Evolutionary conservation across 2,113 vertebrate species (phyloP).

Genomic region (Nerophis ophidion): DNA sequence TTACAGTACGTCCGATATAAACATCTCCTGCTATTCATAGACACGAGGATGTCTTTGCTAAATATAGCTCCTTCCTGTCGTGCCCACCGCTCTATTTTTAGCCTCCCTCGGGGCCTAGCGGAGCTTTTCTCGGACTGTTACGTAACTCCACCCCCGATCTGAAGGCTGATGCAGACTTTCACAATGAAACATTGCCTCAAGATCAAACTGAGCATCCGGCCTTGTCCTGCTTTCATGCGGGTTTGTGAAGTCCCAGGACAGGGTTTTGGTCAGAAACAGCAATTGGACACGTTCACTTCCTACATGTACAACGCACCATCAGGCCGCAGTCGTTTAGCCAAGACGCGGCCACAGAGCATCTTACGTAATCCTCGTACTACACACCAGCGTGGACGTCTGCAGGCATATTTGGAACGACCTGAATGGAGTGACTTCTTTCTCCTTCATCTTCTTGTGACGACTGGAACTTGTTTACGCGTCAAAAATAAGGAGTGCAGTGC

Average conservation of each 20-base stretch:
- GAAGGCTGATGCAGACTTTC: slow-evolving; percentile 14
- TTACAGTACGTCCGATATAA: slow-evolving; percentile 17
- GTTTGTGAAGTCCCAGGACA: too few relatives aligned
- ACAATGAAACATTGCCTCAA: slow-evolving; percentile 16
- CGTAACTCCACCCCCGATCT: slow-evolving; percentile 31
- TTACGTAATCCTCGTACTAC: slow-evolving; percentile 28
- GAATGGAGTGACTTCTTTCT: neutral
- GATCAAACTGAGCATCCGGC: neutral
- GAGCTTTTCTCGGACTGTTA: slow-evolving; percentile 51
- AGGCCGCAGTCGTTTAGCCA: slow-evolving; percentile 8
- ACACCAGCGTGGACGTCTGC: slow-evolving; percentile 18
- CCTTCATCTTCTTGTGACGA: too few relatives aligned
- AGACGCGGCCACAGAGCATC: slow-evolving; percentile 24
- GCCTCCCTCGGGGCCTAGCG: slow-evolving; percentile 32
- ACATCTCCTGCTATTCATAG: slow-evolving; percentile 51
- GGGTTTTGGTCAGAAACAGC: neutral
- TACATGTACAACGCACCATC: slow-evolving; percentile 14
- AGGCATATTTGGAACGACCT: slow-evolving; percentile 19
- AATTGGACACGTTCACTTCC: slow-evolving; percentile 8
- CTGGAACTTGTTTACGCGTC: neutral
- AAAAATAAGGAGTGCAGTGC: neutral
- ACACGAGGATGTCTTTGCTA: slow-evolving; percentile 23
- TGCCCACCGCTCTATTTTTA: slow-evolving; percentile 55
- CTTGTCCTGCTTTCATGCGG: neutral
- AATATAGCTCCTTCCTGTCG: slow-evolving; percentile 45